phyloP scores from a whole-genome alignment of 2,888 invertebrate species.

The Caenorhabditis imperialis region DNA sequence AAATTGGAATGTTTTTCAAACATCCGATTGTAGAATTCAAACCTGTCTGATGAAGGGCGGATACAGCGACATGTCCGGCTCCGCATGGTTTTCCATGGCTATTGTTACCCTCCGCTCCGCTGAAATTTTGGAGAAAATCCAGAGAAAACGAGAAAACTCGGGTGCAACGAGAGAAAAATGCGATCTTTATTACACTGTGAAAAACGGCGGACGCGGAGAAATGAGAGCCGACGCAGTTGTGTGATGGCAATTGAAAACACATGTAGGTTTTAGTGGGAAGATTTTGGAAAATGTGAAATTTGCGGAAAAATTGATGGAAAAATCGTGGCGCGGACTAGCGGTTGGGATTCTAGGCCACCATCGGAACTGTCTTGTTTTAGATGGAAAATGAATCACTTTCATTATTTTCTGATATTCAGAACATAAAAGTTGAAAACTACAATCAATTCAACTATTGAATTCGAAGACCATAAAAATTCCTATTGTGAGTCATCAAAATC shows the following conservation, averaged over 20 bases:
- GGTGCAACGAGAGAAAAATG: slow-evolving; percentile 9
- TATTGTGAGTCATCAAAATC: too few species aligned
- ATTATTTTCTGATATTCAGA: too few species aligned
- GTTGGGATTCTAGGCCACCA: too few species aligned
- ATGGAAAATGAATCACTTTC: too few species aligned
- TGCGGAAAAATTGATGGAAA: slow-evolving; percentile 2
- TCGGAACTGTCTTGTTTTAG: too few species aligned
- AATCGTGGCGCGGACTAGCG: neutral
- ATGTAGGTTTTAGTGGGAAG: slow-evolving; percentile 2
- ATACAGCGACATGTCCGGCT: slow-evolving; percentile 56
- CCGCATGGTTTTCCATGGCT: slow-evolving; percentile 33
- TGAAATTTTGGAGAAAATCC: neutral
- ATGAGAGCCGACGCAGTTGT: neutral
- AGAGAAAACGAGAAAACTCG: slow-evolving; percentile 2
- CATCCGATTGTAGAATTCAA: neutral
- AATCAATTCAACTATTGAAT: too few species aligned
- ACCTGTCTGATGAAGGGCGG: slow-evolving; percentile 66
- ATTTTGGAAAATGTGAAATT: neutral
- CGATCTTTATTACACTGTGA: neutral
- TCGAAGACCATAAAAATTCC: too few species aligned
- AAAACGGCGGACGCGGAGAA: neutral
- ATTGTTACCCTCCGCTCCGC: slow-evolving; percentile 34
- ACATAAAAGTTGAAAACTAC: too few species aligned
- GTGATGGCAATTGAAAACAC: slow-evolving; percentile 6
- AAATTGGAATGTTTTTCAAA: slow-evolving; percentile 2